These are phyloP conservation scores for Ianthella basta DNA, from an alignment of 37 sponge, comb jelly and placozoan species.

Conservation along the genomic window DNA sequence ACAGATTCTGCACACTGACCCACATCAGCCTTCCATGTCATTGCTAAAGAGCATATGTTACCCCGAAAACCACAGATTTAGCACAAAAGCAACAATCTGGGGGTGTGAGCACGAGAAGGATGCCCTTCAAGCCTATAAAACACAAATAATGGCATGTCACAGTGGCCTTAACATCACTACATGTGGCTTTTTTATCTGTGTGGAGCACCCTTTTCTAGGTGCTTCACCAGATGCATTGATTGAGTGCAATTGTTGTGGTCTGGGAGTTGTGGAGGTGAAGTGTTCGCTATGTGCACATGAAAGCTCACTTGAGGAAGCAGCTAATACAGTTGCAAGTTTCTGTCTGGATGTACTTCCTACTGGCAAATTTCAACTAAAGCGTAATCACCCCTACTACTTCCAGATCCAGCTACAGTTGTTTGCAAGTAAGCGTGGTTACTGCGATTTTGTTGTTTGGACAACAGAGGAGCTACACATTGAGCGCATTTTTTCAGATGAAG, in stretches of 20 bases:
- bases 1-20: slow-evolving; percentile 32
- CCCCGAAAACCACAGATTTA: slow-evolving; percentile 33
- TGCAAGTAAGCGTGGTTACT: slow-evolving; percentile 10
- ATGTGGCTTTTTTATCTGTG: background rate
- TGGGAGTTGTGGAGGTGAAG: slow-evolving; percentile 43
- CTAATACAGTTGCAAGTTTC: background rate
- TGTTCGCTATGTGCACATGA: slow-evolving; percentile 31
- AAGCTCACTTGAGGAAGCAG: background rate
- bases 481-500: slow-evolving; percentile 29
- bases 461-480: slow-evolving; percentile 40
- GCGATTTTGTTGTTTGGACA: slow-evolving; percentile 59
- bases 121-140: slow-evolving; percentile 23
- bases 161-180: background rate
- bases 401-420: slow-evolving; percentile 54
- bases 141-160: background rate
- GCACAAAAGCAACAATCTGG: slow-evolving; percentile 26
- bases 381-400: slow-evolving; percentile 34
- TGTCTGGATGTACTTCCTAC: slow-evolving; percentile 14
- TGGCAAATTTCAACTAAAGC: slow-evolving; percentile 13
- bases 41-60: slow-evolving; percentile 40
- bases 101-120: slow-evolving; percentile 41
- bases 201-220: slow-evolving; percentile 29
- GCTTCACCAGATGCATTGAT: slow-evolving; percentile 42
- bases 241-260: slow-evolving; percentile 45
- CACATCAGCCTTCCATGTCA: slow-evolving; percentile 30